Evolutionary conservation across 2,888 invertebrate genomes (phyloP).

Genomic region (Linyphia triangularis): DNA sequence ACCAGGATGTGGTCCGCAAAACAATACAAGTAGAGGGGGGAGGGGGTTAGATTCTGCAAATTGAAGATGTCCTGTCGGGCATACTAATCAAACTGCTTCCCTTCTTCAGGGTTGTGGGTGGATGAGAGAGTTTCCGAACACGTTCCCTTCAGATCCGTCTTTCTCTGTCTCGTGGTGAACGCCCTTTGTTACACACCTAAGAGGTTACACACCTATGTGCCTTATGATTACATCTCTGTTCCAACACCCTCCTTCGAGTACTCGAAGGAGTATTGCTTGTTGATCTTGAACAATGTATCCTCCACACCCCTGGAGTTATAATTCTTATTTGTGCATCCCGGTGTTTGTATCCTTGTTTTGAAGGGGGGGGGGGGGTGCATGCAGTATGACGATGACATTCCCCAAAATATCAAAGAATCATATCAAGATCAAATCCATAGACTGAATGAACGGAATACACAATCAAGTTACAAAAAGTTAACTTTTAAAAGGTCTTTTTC

Average conservation of each 20-base stretch:
- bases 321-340: no score
- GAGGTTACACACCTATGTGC: conserved; percentile 39
- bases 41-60: background rate
- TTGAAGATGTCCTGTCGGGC: background rate
- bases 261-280: background rate
- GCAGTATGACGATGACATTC: no score
- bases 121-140: conserved; percentile 19
- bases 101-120: background rate
- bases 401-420: no score
- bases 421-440: no score
- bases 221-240: conserved; percentile 48
- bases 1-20: conserved; percentile 18
- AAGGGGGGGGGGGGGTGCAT: no score
- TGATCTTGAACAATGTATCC: no score
- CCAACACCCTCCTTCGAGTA: background rate
- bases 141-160: conserved; percentile 64
- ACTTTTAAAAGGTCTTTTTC: no score
- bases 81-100: conserved; percentile 31
- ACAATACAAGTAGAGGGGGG: background rate
- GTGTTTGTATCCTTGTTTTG: no score
- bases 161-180: conserved; percentile 43
- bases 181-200: conserved; percentile 32
- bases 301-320: no score
- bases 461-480: no score
- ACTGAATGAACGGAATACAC: no score